Evolutionary conservation across 2,888 invertebrate species (phyloP).

Genomic region (Resseliella maxima): DNA sequence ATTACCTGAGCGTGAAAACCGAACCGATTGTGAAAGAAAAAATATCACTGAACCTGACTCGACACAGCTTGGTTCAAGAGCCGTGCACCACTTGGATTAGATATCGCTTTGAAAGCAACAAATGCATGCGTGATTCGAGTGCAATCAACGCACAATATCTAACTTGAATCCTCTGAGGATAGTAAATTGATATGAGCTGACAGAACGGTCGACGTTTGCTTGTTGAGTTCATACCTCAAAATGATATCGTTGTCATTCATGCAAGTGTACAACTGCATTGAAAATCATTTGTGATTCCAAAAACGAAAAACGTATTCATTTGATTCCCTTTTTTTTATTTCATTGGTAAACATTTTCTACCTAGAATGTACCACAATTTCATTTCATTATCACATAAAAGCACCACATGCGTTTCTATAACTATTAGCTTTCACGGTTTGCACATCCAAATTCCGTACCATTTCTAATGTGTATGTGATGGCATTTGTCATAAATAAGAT

Average conservation of each 20-base stretch:
- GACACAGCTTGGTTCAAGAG: not conserved
- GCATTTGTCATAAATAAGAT: constrained; percentile 26
- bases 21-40: not conserved
- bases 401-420: constrained; percentile 9
- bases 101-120: not conserved
- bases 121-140: constrained; percentile 6
- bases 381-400: constrained; percentile 6
- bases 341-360: not conserved
- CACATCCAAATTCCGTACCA: not conserved
- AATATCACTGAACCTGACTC: not conserved
- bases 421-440: not conserved
- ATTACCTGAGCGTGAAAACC: constrained; percentile 33
- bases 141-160: constrained; percentile 29
- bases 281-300: not conserved
- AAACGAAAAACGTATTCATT: not conserved
- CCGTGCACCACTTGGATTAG: not conserved
- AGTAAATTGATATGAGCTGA: constrained; percentile 43
- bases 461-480: not conserved
- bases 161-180: constrained; percentile 22
- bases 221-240: not conserved
- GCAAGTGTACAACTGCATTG: not conserved
- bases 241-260: not conserved
- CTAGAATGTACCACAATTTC: not conserved
- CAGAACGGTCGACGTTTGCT: not conserved
- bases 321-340: not conserved